Conservation (phyloP, 2,888 invertebrate species). For the Cerceris rybyensis region DNA sequence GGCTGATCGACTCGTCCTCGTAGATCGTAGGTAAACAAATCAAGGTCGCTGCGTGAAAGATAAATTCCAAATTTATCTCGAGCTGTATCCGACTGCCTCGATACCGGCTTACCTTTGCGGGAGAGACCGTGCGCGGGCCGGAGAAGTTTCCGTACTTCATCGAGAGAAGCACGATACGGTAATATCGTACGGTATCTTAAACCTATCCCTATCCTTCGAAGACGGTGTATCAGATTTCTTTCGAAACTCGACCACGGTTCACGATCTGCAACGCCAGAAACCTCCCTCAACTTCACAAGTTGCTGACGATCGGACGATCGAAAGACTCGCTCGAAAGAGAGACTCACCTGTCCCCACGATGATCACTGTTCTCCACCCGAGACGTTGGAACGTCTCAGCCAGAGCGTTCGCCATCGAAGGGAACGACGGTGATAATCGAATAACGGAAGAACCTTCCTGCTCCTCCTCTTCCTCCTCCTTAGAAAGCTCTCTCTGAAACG, state of each 20-base stretch:
- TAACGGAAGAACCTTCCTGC: conserved; percentile 40
- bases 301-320: background rate
- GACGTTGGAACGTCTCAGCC: conserved; percentile 82
- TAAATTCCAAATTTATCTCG: background rate
- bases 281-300: background rate
- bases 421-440: conserved; percentile 81
- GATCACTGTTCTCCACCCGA: conserved; percentile 84
- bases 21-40: conserved; percentile 83
- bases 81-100: background rate
- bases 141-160: conserved; percentile 81
- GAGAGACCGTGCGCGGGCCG: conserved; percentile 81
- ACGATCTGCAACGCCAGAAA: conserved; percentile 78
- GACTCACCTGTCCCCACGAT: conserved; percentile 83
- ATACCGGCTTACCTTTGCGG: conserved; percentile 81
- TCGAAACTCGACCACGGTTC: conserved; percentile 84
- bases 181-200: conserved; percentile 83
- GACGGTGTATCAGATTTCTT: conserved; percentile 82
- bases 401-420: conserved; percentile 82
- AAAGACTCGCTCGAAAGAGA: background rate
- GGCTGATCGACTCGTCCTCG: conserved; percentile 61
- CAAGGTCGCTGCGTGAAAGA: conserved; percentile 80
- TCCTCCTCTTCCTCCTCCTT: conserved; percentile 18
- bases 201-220: conserved; percentile 83
- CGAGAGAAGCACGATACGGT: conserved; percentile 78
- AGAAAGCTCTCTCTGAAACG: conserved; percentile 50